Evolutionary conservation across 2,113 vertebrate species (phyloP), one percentile per base, ranked within the genome.

Genomic region (Crotophaga sulcirostris): DNA sequence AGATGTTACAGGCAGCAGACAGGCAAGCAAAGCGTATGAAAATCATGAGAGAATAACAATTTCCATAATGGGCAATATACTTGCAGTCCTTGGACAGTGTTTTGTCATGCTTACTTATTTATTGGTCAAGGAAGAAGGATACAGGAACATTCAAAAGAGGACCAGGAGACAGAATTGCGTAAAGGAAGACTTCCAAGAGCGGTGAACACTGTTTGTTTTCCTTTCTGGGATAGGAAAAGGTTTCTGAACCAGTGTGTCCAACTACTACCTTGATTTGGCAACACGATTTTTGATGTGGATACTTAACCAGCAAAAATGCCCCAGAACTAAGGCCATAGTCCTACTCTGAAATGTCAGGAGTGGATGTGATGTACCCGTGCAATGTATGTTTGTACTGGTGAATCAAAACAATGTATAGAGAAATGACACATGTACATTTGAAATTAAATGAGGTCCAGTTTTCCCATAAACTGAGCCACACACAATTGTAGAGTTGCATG

Each of bases 131-230:
- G 31, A 93, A 54, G 38, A 86, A 64, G 34, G 91, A 66, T 54
- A 91, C 73, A 40, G 11, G 28, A 77, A 15, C 42, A 77, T 45
- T 67, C 2, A 1, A 67, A 89, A 70, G 16, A 62, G 2, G 15
- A 13, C 64, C 55, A 60, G 47, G 44, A 87, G 45, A 34, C 15
- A 54, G 24, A 45, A 11, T 56, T 80, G 4, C 69, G 87, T 80
- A 47, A 69, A 80, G 68, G 34, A 70, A 77, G 34, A 9, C 10
- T 18, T 4, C 12, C 12, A n/a, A 33, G 2, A 40, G 11, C 1
- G 6, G 7, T 47, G 54, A 82, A 29, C 0, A 0, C 10, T 1
- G 0, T 82, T n/a, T 60, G 16, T 7, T 83, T 16, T 15, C 38
- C 9, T 34, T 33, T 18, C 34, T 31, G 31, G 63, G 12, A 13